Evolutionary conservation across 2,888 invertebrate species (phyloP).

Genomic region (Acheta domesticus): DNA sequence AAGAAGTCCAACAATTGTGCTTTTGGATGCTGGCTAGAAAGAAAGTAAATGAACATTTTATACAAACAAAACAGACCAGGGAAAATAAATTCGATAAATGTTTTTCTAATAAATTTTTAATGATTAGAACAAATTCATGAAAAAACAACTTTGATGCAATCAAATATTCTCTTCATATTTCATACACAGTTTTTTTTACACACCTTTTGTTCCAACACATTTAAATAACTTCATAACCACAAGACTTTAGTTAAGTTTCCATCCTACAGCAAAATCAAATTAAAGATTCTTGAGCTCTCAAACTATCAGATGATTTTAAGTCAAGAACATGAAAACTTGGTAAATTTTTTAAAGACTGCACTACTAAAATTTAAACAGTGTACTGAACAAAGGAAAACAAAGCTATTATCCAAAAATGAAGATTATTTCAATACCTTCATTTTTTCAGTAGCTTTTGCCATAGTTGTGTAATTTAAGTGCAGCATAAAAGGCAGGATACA

Average conservation of each 20-base stretch:
- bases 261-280: too few species aligned
- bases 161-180: too few species aligned
- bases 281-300: too few species aligned
- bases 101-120: too few species aligned
- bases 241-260: too few species aligned
- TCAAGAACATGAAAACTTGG: too few species aligned
- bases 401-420: background rate
- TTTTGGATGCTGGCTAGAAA: background rate
- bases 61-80: background rate
- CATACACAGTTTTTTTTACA: too few species aligned
- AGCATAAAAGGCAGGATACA: constrained; percentile 90
- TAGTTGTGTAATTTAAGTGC: constrained; percentile 78
- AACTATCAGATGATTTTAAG: too few species aligned
- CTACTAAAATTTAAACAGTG: background rate
- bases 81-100: background rate
- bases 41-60: background rate
- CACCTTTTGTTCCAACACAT: too few species aligned
- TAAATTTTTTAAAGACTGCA: background rate
- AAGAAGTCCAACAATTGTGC: background rate
- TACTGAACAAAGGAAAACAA: background rate
- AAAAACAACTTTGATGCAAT: too few species aligned
- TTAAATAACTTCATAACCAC: too few species aligned
- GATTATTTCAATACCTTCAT: constrained; percentile 59
- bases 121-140: too few species aligned
- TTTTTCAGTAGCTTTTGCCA: constrained; percentile 73